Base-by-base conservation (phyloP, 35 echinoderm and acorn worm genomes). In the Lytechinus pictus region DNA sequence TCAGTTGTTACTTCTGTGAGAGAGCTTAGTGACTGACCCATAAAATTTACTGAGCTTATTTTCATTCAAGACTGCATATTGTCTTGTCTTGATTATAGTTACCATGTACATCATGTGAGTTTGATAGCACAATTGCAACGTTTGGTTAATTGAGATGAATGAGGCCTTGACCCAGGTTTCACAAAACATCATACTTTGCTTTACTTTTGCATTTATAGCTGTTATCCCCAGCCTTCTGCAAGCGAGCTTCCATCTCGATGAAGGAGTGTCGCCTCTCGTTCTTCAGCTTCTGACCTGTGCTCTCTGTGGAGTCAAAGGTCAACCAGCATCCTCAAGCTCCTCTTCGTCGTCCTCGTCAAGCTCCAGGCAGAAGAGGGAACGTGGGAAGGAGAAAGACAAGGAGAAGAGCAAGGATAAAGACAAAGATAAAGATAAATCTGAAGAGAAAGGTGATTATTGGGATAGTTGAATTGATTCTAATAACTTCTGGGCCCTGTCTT, bases 201-300 rank as follows among this genome's bases (percentile, higher is more conserved):
- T n/a, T 71, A 9, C 89, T 61, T 9, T 95, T 92, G 54, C n/a
- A 44, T 61, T 92, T 86, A 16, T 28, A 99, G 98, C 97, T 92
- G 98, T 99, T 53, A 92, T 99, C 54, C 96, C 97, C 12, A 97
- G 96, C 57, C 94, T 99, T 52, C 98, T 97, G 54, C 96, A 99
- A 91, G 98, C 98, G 11, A 99, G 98, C 54, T 97, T 99, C 86
- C 96, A 96, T 66, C 97, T 99, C 21, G 97, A 99, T 86, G 97
- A 98, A 72, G 98, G 98, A 44, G 98, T 99, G 57, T 94, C 98
- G 4, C 97, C 98, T 13, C 95, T 98, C 21, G 92, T 99, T n/a
- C 96, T 99, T 0, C 98, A 99, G 57, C 96, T 99, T 5, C 87
- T 99, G 92, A 98, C 98, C 16, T 98, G 97, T 61, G 98, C 98